Conservation (phyloP, 2,113 vertebrate species). For the Callospermophilus lateralis region DNA sequence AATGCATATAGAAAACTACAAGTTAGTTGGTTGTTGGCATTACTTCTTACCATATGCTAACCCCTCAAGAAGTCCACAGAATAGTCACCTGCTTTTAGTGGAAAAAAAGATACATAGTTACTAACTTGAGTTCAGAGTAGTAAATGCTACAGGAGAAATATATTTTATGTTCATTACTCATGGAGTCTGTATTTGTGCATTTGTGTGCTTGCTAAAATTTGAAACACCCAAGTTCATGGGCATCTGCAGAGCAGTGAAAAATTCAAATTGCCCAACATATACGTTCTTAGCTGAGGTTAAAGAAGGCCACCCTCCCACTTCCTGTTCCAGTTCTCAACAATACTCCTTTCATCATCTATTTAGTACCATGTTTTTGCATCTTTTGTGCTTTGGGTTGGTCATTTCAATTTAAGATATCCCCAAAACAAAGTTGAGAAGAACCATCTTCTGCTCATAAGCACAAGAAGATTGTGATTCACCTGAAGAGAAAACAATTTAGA, state of each 20-base stretch:
- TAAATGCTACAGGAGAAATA: not conserved
- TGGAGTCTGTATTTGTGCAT: not conserved
- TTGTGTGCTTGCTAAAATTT: not conserved
- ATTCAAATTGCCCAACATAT: accelerated
- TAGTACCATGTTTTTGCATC: not conserved
- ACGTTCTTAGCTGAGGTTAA: not conserved
- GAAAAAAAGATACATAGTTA: not conserved
- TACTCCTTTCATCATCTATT: not conserved
- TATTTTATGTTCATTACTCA: not conserved
- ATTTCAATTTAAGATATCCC: not conserved
- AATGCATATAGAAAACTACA: not conserved
- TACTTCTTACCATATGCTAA: not conserved
- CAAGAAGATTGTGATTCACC: not conserved
- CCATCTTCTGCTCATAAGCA: not conserved
- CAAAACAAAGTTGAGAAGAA: not conserved
- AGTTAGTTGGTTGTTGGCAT: not conserved
- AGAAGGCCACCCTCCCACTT: not conserved
- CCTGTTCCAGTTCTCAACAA: not conserved
- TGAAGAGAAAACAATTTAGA: not conserved
- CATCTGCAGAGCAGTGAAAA: not conserved
- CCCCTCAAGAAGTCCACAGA: not conserved
- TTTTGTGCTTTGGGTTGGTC: not conserved
- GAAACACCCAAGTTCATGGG: not conserved
- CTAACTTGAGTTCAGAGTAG: not conserved
- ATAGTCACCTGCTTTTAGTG: not conserved